Evolutionary conservation across 2,888 invertebrate genomes (phyloP).

Genomic region (Serripes groenlandicus): DNA sequence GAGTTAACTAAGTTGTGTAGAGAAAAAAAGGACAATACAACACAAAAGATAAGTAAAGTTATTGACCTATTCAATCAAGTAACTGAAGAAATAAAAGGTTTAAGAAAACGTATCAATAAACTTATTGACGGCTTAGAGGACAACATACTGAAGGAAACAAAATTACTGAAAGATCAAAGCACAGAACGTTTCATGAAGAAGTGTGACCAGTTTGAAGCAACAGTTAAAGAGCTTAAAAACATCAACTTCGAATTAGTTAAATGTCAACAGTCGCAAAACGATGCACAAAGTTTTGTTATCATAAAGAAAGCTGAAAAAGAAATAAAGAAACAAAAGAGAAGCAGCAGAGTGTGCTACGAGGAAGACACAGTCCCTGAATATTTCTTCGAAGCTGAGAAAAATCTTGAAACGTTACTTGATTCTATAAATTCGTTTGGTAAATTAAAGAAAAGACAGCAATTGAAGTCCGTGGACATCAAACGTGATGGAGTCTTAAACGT

Average conservation of each 20-base stretch:
- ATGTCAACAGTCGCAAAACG: not conserved
- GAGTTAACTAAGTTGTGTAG: not conserved
- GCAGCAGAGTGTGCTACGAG: not conserved
- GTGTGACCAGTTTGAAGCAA: constrained; percentile 1
- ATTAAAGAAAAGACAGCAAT: not conserved
- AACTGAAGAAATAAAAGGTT: not conserved
- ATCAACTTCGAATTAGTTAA: not conserved
- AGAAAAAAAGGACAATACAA: not conserved
- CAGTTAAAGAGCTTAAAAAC: not conserved
- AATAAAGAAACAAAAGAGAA: constrained; percentile 8
- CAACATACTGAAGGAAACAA: not conserved
- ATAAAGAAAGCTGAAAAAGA: not conserved
- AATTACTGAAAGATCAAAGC: not conserved
- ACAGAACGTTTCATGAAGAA: not conserved
- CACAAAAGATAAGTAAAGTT: not conserved
- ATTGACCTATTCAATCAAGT: constrained; percentile 1
- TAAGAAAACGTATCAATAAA: constrained; percentile 4
- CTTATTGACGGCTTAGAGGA: not conserved
- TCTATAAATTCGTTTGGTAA: not conserved
- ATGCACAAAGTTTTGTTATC: not conserved
- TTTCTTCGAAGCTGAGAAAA: constrained; percentile 5
- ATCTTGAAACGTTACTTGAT: not conserved
- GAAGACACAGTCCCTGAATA: not conserved
- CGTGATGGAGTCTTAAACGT: not conserved
- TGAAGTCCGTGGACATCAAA: not conserved